phyloP scores from a whole-genome alignment of 2,113 vertebrate species.

The Bos javanicus region DNA sequence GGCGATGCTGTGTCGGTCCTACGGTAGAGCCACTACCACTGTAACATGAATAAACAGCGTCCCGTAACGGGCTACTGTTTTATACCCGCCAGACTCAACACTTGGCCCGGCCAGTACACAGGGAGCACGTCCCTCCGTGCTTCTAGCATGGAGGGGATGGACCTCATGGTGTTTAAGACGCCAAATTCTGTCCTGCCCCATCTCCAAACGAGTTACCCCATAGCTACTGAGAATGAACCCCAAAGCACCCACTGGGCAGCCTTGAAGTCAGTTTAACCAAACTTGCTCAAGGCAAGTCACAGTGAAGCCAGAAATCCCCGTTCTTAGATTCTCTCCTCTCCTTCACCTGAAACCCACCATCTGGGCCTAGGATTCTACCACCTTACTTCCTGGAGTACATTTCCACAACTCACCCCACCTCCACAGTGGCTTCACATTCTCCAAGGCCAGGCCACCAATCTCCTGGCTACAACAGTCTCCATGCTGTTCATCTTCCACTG shows the following conservation, averaged over 20 bases:
- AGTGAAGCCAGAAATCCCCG: background rate
- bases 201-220: background rate
- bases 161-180: background rate
- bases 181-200: background rate
- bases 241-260: accelerated
- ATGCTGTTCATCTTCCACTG: background rate
- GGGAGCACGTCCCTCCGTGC: background rate
- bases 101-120: accelerated
- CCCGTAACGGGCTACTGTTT: background rate
- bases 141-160: background rate
- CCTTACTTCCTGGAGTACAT: accelerated
- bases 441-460: background rate
- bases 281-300: background rate
- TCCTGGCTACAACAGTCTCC: background rate
- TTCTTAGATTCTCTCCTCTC: background rate
- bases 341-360: background rate
- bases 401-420: background rate
- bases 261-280: background rate
- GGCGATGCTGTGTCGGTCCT: accelerated
- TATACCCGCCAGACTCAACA: background rate
- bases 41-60: background rate
- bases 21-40: background rate
- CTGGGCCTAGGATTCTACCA: background rate
- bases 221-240: background rate
- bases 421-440: background rate